A percentile compares a stretch with the other conserved stretches of the same genome.
Conservation (phyloP, 1,140 invertebrate species). For the Linepithema humile region DNA sequence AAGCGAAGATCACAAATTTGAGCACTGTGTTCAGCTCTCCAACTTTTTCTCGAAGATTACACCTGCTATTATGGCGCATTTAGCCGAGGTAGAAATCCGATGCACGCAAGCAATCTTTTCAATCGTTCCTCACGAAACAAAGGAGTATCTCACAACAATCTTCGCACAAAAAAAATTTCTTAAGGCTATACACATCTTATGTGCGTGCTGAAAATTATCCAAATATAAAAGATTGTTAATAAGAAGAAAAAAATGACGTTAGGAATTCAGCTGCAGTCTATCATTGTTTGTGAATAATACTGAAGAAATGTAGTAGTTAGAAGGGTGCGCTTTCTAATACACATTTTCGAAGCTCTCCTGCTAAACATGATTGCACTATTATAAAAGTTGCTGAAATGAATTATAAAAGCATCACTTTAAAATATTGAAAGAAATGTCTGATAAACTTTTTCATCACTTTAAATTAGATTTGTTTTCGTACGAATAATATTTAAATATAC, state of each 20-base stretch:
- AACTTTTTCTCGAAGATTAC: constrained; percentile 28
- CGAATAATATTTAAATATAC: neutral
- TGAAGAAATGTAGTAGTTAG: neutral
- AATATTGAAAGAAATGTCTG: neutral
- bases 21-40: constrained; percentile 19
- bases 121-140: constrained; percentile 43
- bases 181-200: neutral
- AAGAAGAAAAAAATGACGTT: neutral
- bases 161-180: neutral
- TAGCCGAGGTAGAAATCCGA: neutral
- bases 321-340: neutral
- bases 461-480: too few species aligned
- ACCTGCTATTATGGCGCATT: constrained; percentile 53
- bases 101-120: constrained; percentile 61
- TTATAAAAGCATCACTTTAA: neutral
- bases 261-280: neutral
- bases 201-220: constrained; percentile 28
- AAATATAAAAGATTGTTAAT: constrained; percentile 53
- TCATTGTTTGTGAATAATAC: neutral
- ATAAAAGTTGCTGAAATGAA: neutral
- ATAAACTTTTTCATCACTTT: too few species aligned
- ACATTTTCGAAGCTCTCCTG: neutral
- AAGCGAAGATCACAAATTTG: constrained; percentile 22
- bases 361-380: neutral
- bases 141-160: neutral